These are phyloP conservation scores for Diorhabda sublineata DNA, from an alignment of 1,140 invertebrate species.

Conservation along the genomic window DNA sequence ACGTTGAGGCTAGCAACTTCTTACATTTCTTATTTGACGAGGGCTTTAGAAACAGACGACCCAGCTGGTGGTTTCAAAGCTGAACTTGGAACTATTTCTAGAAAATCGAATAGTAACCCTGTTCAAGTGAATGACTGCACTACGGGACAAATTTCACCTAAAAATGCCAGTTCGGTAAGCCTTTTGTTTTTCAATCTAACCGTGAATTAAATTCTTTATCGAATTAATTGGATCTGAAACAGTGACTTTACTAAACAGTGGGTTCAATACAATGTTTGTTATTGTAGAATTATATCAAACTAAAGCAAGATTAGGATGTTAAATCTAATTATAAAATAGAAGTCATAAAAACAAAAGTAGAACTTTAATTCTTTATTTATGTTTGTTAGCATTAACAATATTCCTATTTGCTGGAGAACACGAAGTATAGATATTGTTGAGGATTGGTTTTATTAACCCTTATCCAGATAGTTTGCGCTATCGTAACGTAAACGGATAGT, in stretches of 20 bases:
- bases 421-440: too few relatives aligned
- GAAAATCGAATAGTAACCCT: slow-evolving; percentile 36
- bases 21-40: slow-evolving; percentile 87
- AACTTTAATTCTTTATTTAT: too few relatives aligned
- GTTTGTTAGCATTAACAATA: too few relatives aligned
- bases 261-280: not conserved
- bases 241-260: not conserved
- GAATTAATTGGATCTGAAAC: not conserved
- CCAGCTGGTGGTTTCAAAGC: slow-evolving; percentile 69
- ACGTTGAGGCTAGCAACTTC: slow-evolving; percentile 84
- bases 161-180: slow-evolving; percentile 42
- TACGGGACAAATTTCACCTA: slow-evolving; percentile 29
- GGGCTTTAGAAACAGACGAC: slow-evolving; percentile 71
- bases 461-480: too few relatives aligned
- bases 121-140: slow-evolving; percentile 31
- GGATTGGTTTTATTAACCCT: too few relatives aligned
- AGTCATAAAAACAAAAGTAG: too few relatives aligned
- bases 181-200: slow-evolving; percentile 13
- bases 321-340: too few relatives aligned
- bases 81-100: slow-evolving; percentile 54
- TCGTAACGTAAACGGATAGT: too few relatives aligned
- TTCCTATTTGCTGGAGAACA: too few relatives aligned
- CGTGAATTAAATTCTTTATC: not conserved
- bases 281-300: too few relatives aligned
- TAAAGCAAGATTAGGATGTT: too few relatives aligned